Evolutionary conservation across 2,888 invertebrate genomes (phyloP).

Genomic region (Hesperia comma): DNA sequence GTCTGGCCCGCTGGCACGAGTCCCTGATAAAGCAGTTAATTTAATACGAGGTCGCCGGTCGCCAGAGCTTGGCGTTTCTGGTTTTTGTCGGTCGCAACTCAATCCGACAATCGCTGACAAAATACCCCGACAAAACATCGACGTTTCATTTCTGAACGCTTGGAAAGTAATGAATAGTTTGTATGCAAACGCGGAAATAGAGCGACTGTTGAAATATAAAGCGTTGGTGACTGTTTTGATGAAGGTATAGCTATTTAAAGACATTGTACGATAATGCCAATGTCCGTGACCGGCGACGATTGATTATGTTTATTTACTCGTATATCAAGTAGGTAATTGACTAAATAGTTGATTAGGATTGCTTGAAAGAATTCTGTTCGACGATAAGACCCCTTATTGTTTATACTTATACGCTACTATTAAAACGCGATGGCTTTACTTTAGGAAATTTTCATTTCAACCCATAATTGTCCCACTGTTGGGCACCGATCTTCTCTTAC

Average conservation of each 20-base stretch:
- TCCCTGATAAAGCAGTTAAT: conserved; percentile 28
- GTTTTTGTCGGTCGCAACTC: conserved; percentile 23
- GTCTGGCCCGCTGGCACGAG: conserved; percentile 23
- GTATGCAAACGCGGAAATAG: not conserved
- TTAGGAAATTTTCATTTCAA: too few species aligned
- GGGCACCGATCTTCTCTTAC: too few species aligned
- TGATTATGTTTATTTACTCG: not conserved
- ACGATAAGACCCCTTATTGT: too few species aligned
- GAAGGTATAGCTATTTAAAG: not conserved
- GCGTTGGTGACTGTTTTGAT: too few species aligned
- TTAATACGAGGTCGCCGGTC: conserved; percentile 26
- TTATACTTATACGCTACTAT: too few species aligned
- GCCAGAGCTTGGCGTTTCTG: conserved; percentile 14
- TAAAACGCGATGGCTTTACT: too few species aligned
- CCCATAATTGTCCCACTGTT: too few species aligned
- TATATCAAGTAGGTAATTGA: not conserved
- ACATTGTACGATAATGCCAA: not conserved
- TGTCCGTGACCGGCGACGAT: not conserved
- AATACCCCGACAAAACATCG: not conserved
- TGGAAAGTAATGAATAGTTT: not conserved
- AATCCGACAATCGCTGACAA: conserved; percentile 4
- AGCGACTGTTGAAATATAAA: too few species aligned
- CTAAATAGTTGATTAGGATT: not conserved
- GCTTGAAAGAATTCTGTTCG: not conserved
- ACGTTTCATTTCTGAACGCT: not conserved